Evolutionary conservation across 2,888 invertebrate species (phyloP).

Genomic region (Dolichomitus sp.): DNA sequence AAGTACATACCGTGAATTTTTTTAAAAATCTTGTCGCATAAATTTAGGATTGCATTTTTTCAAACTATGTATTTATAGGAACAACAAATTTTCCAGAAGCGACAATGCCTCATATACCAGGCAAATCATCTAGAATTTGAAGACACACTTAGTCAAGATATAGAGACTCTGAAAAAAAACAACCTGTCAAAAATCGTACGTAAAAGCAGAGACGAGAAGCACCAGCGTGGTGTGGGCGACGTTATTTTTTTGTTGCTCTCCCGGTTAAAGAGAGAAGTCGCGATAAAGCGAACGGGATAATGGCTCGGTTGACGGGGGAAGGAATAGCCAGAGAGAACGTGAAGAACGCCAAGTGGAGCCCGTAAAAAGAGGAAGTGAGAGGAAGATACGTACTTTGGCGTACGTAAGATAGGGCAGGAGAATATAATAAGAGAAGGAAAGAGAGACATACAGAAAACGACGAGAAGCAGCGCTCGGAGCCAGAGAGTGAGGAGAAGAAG

Average conservation of each 20-base stretch:
- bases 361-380: neutral
- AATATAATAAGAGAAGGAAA: constrained; percentile 56
- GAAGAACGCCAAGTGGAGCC: constrained; percentile 27
- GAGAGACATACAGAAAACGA: constrained; percentile 34
- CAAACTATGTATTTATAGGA: no score
- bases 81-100: no score
- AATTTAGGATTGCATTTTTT: no score
- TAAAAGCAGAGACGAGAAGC: constrained; percentile 53
- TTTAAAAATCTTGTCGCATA: no score
- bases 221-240: constrained; percentile 51
- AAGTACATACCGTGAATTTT: no score
- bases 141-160: constrained; percentile 28
- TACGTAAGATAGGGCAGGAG: constrained; percentile 33
- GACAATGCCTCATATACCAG: neutral
- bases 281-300: constrained; percentile 63
- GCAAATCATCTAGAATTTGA: neutral
- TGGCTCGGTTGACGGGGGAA: constrained; percentile 57
- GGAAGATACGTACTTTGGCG: neutral
- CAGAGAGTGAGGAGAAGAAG: constrained; percentile 60
- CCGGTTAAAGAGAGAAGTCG: constrained; percentile 36
- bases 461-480: neutral
- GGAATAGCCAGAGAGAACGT: constrained; percentile 45
- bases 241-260: constrained; percentile 19
- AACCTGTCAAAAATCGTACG: constrained; percentile 54
- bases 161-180: constrained; percentile 39